Percentiles rank a stretch among this genome's conserved stretches.
Conservation (phyloP, 2,888 invertebrate species). For the Zhengitettix transpicula region DNA sequence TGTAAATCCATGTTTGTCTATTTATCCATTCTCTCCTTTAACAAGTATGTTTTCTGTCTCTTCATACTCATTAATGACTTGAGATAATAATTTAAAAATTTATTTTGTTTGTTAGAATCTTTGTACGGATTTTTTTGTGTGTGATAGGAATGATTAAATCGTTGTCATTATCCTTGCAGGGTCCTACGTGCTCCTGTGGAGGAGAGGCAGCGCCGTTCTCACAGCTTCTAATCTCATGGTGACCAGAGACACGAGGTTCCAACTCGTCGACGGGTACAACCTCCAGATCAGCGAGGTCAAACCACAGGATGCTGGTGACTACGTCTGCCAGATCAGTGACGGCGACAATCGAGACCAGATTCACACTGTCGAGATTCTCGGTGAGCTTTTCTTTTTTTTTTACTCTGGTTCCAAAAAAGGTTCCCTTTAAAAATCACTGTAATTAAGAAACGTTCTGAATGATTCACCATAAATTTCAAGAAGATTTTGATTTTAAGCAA, state of each 20-base stretch:
- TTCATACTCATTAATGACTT: too few relatives aligned
- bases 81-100: not conserved
- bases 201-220: conserved; percentile 49
- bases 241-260: conserved; percentile 45
- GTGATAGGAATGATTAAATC: too few relatives aligned
- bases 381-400: conserved; percentile 18
- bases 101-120: not conserved
- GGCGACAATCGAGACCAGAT: conserved; percentile 49
- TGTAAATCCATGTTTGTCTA: too few relatives aligned
- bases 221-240: conserved; percentile 56
- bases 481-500: too few relatives aligned
- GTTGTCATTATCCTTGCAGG: conserved; percentile 28
- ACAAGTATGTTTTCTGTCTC: too few relatives aligned
- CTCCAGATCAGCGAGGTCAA: conserved; percentile 51
- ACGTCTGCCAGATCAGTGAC: conserved; percentile 57
- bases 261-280: conserved; percentile 51
- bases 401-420: too few relatives aligned
- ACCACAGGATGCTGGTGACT: conserved; percentile 53
- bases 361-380: conserved; percentile 52
- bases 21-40: too few relatives aligned
- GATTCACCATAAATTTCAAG: too few relatives aligned
- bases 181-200: conserved; percentile 48
- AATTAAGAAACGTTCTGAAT: too few relatives aligned
- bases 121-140: not conserved
- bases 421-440: too few relatives aligned